Evolutionary conservation across 2,113 vertebrate species (phyloP), one percentile per base, ranked within the genome.

Genomic region (Spea multiplicata): DNA sequence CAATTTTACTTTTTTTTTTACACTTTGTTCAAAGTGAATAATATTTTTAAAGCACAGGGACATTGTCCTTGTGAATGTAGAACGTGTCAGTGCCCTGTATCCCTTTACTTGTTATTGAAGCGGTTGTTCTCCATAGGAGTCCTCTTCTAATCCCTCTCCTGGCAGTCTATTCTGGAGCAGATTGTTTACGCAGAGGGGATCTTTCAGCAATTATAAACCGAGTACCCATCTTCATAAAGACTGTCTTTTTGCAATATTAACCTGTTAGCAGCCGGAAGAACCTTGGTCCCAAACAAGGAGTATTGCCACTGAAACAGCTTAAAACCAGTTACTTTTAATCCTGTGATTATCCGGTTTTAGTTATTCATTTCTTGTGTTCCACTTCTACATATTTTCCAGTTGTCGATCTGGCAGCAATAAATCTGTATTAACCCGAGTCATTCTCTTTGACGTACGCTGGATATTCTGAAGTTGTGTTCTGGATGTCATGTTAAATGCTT

Each of bases 131-230:
- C 59, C 47, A 65, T 71, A 69, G 76, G 69, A 48, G 69, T 65
- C 67, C 14, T 66, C 61, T 44, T 46, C 30, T 78, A 78, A 78
- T 78, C 76, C 76, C 45, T 64, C 59, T 78, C 47, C 76, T 78
- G 76, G 76, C 76, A 72, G 59, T 55, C 44, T 44, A 55, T 17
- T 52, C 76, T 72, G 68, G 59, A 12, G 61, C 76, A 72, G 76
- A 78, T 78, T 78, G 76, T 71, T 55, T 59, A 66, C 30, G 55
- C 48, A 9, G 67, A 69, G 69, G 68, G 76, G 53, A 78, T 72
- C 76, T 61, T 74, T 78, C 68, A 45, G 45, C 44, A 9, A 45
- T 66, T 67, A 44, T 57, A 14, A 61, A 70, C 46, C 14, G 14
- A 45, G 44, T 66, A 6, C 50, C 50, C 50, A 6, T 53, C 10